Conservation (phyloP, 2,797 vertebrate genomes). For the Notamacropus eugenii region DNA sequence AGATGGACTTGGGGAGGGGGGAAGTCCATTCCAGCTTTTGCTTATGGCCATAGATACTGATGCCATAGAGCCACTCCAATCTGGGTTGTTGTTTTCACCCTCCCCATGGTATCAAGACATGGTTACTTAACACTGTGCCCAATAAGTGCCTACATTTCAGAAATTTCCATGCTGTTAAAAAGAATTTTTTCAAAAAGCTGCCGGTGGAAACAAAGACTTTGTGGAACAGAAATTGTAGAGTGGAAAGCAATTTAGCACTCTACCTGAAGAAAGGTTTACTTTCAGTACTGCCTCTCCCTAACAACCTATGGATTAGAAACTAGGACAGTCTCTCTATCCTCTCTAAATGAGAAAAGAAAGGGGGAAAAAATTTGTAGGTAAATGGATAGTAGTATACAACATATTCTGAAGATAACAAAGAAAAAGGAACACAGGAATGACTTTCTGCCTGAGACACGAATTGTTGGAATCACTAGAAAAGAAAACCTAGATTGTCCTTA, state of each 20-base stretch:
- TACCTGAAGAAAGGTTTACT: constrained; percentile 62
- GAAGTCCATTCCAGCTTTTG: constrained; percentile 6
- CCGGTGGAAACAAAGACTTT: constrained; percentile 58
- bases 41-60: neutral
- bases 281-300: constrained; percentile 60
- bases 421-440: constrained; percentile 48
- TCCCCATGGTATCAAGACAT: constrained; percentile 22
- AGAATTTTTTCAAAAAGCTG: constrained; percentile 14
- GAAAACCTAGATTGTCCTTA: neutral
- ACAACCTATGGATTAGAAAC: constrained; percentile 63
- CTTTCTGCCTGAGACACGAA: constrained; percentile 22
- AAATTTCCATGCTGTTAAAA: constrained; percentile 10
- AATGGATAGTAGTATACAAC: constrained; percentile 50
- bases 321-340: neutral
- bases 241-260: constrained; percentile 65
- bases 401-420: constrained; percentile 55
- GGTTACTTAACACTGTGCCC: constrained; percentile 29
- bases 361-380: fast-evolving
- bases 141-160: constrained; percentile 30
- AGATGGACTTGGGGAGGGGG: neutral
- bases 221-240: constrained; percentile 63
- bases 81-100: neutral
- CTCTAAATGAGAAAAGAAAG: neutral
- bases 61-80: constrained; percentile 32
- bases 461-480: neutral